Base-by-base conservation (phyloP, 2,888 invertebrate genomes). In the Drosophila fungiperda region DNA sequence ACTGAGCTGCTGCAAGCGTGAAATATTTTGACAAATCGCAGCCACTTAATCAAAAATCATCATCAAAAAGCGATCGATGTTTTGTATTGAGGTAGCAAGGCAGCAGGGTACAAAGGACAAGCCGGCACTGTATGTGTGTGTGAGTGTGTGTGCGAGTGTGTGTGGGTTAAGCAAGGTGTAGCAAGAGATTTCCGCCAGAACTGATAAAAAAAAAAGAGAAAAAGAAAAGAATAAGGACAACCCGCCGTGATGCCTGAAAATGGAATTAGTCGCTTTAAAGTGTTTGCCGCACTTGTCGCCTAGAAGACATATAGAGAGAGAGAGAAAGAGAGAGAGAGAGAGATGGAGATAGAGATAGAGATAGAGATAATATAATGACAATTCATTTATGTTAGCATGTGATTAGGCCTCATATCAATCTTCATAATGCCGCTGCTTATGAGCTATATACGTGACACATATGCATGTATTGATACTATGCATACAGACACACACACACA, bases 1-100 rank as follows among this genome's bases (percentile, higher is more conserved):
- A 62, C 61, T 2, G 42, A 50, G 26, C 64, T 45, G 53, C 45
- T 48, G 80, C 60, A 70, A 82, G 89, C 89, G 84, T 87, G 78
- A 90, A 89, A 89, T 90, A 89, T 91, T 90, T 89, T 89, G 91
- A 90, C 90, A 91, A 90, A 90, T 90, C 83, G 91, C 78, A 76
- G 87, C 68, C 90, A 91, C 91, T 90, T 91, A 89, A 90, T 90
- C 90, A 90, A 87, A 91, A 88, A 88, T 88, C 89, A 87, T 85
- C 88, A 85, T 90, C 89, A 75, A 69, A 76, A 86, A 82, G 87
- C 87, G 87, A 87, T 90, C 90, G 90, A 87, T 83, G 90, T 80
- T 85, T 87, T 76, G 87, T 89, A 68, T 87, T 83, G 89, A 89
- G 80, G 82, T 73, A 85, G 82, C 75, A 79, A 85, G 82, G 79